These are phyloP conservation scores for Tinamus major DNA, from an alignment of 2,797 vertebrate genomes.

Conservation along the genomic window DNA sequence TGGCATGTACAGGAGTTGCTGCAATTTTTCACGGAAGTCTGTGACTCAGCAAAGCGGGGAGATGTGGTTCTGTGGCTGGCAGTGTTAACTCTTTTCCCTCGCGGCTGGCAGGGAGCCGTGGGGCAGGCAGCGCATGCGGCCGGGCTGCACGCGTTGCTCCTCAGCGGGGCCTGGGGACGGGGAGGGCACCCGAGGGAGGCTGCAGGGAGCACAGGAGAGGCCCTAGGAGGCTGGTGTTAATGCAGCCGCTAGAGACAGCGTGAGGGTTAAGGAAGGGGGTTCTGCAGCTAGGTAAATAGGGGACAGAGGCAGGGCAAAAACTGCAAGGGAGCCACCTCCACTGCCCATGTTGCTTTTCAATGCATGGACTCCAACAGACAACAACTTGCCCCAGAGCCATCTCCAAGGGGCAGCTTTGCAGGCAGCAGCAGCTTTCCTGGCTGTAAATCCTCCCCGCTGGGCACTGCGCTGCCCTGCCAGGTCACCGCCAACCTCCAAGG, in stretches of 20 bases:
- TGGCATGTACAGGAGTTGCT: rapidly evolving
- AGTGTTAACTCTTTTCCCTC: neutral
- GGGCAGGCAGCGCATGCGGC: neutral
- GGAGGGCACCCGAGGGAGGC: neutral
- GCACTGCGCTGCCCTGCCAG: neutral
- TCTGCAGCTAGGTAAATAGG: neutral
- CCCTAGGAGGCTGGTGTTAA: rapidly evolving
- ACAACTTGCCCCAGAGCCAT: neutral
- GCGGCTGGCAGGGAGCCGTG: neutral
- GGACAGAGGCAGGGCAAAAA: neutral
- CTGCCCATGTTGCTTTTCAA: neutral
- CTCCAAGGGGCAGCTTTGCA: no score
- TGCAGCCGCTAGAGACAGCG: neutral
- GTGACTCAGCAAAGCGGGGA: neutral
- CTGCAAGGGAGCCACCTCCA: neutral
- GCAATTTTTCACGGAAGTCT: neutral
- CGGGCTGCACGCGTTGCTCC: neutral
- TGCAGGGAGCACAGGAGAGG: neutral
- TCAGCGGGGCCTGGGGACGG: rapidly evolving
- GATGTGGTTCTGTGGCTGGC: neutral
- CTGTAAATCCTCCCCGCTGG: neutral
- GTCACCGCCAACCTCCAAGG: neutral
- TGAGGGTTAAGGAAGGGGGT: rapidly evolving
- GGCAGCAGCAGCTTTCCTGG: neutral
- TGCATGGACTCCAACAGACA: no score